phyloP scores from a whole-genome alignment of 2,113 vertebrate genomes.

The Centrocercus urophasianus region DNA sequence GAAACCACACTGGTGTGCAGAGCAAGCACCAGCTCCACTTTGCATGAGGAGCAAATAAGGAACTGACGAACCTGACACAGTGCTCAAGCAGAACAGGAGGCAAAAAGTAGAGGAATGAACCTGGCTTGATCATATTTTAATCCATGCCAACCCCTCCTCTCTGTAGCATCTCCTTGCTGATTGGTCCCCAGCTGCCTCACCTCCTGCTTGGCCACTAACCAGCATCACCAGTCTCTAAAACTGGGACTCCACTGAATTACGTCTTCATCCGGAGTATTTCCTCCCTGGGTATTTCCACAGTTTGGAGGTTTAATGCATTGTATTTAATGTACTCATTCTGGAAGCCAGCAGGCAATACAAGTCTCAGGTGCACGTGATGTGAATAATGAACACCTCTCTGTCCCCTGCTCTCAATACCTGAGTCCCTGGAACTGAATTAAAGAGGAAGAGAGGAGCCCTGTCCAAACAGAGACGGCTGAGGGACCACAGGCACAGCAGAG shows the following conservation, averaged over 20 bases:
- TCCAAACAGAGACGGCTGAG: conserved; percentile 8
- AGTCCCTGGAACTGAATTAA: conserved; percentile 30
- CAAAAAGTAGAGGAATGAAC: not conserved
- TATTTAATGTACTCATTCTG: conserved; percentile 52
- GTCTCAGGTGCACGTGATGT: conserved; percentile 33
- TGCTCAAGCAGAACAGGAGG: not conserved
- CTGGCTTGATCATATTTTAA: not conserved
- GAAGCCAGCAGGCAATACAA: conserved; percentile 31
- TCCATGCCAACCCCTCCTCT: not conserved
- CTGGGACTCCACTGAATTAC: not conserved
- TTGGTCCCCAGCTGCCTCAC: not conserved
- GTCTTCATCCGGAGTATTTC: not conserved
- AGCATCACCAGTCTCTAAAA: not conserved
- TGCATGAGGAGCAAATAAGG: not conserved
- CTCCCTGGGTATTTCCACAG: conserved; percentile 35
- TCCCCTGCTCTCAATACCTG: conserved; percentile 23
- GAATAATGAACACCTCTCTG: conserved; percentile 1
- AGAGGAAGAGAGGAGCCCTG: not conserved
- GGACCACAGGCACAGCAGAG: not conserved
- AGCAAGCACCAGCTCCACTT: not conserved
- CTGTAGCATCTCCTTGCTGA: not conserved
- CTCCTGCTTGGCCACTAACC: not conserved
- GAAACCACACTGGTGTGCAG: not conserved
- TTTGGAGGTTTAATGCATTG: conserved; percentile 28
- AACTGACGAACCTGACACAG: rapidly evolving